Evolutionary conservation across 2,113 vertebrate species (phyloP).

Genomic region (Salvelinus fontinalis): DNA sequence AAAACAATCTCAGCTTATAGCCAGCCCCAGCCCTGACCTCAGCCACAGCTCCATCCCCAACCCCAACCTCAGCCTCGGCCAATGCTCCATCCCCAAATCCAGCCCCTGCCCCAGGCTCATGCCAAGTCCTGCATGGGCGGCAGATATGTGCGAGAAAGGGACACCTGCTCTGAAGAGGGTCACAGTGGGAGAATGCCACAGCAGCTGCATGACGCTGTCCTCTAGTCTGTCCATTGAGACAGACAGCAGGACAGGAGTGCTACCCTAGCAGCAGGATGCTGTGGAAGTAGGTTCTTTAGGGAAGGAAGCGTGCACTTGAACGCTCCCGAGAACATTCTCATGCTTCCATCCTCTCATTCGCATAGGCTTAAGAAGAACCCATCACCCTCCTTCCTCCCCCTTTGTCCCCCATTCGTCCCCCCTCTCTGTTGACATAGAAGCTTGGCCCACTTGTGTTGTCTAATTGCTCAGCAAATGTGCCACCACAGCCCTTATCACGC

Average conservation of each 20-base stretch:
- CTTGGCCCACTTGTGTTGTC: slow-evolving; percentile 67
- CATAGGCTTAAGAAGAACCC: slow-evolving; percentile 73
- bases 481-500: slow-evolving; percentile 54
- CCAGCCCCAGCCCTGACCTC: neutral
- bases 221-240: neutral
- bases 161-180: slow-evolving; percentile 39
- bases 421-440: slow-evolving; percentile 63
- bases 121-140: too few species aligned
- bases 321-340: slow-evolving; percentile 38
- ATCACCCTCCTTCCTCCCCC: too few species aligned
- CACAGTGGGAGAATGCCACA: neutral
- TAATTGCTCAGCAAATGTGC: slow-evolving; percentile 81
- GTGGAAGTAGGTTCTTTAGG: neutral
- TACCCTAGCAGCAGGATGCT: slow-evolving; percentile 31
- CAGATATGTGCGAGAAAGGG: slow-evolving; percentile 55
- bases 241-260: slow-evolving; percentile 54
- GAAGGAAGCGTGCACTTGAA: slow-evolving; percentile 41
- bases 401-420: too few species aligned
- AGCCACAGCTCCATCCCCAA: neutral
- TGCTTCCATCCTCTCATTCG: slow-evolving; percentile 63
- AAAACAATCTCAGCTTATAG: slow-evolving; percentile 16
- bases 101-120: too few species aligned
- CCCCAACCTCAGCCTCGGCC: too few species aligned
- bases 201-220: neutral
- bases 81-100: too few species aligned